A percentile compares a stretch with the other conserved stretches of the same genome.
phyloP scores from a whole-genome alignment of 1,140 invertebrate species.

The Nixonia krombeini region DNA sequence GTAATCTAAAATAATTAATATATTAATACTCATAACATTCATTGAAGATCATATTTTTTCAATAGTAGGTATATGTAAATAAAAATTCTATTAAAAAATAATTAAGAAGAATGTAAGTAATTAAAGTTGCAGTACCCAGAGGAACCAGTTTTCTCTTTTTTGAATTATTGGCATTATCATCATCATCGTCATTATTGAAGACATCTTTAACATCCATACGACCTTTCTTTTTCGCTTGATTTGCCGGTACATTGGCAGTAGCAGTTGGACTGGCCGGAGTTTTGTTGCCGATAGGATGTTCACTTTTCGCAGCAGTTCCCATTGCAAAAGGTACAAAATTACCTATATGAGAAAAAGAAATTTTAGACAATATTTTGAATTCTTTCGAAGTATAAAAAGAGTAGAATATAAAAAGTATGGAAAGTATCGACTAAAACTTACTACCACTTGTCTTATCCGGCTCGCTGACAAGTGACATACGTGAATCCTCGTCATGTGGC shows the following conservation, averaged over 20 bases:
- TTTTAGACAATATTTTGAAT: no score
- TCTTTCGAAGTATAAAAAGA: no score
- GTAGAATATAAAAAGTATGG: not conserved
- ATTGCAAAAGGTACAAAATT: slow-evolving; percentile 71
- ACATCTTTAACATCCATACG: slow-evolving; percentile 90
- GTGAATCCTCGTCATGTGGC: slow-evolving; percentile 65
- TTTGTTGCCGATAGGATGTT: slow-evolving; percentile 65
- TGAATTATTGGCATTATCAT: slow-evolving; percentile 76
- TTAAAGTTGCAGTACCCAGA: slow-evolving; percentile 73
- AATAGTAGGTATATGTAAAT: slow-evolving; percentile 16
- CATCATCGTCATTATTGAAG: slow-evolving; percentile 92
- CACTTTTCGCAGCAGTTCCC: slow-evolving; percentile 59
- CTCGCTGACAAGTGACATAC: slow-evolving; percentile 68
- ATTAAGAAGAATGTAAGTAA: slow-evolving; percentile 3
- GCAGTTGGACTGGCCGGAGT: slow-evolving; percentile 66
- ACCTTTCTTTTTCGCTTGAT: slow-evolving; percentile 75
- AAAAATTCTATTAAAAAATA: slow-evolving; percentile 2
- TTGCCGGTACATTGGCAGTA: slow-evolving; percentile 45
- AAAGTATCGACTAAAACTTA: slow-evolving; percentile 19
- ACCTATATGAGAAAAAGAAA: no score
- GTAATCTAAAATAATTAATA: slow-evolving; percentile 72
- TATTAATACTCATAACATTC: no score
- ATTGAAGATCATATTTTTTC: no score
- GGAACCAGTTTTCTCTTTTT: slow-evolving; percentile 90
- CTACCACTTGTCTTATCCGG: slow-evolving; percentile 67